A percentile compares a stretch with the other conserved stretches of the same genome.
Conservation (phyloP, 1,140 invertebrate species). For the Drosophila elegans region DNA sequence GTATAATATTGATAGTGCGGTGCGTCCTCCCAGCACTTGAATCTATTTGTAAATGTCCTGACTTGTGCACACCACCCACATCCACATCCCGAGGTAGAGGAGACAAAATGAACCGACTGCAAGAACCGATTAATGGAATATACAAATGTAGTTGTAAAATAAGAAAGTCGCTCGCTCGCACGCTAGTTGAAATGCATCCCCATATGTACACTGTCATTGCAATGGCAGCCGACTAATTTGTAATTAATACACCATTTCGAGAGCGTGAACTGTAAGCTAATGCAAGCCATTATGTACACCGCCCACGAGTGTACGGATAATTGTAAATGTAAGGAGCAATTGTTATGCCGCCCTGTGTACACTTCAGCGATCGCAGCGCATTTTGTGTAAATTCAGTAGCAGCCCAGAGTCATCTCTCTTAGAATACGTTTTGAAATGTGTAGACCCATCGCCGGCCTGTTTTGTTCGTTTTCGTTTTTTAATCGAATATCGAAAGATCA, state of each 20-base stretch:
- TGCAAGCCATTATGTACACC: constrained; percentile 47
- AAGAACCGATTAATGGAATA: constrained; percentile 51
- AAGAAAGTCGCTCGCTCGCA: constrained; percentile 60
- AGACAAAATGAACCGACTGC: constrained; percentile 54
- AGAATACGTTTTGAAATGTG: constrained; percentile 59
- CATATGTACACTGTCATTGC: constrained; percentile 35
- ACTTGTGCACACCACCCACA: constrained; percentile 32
- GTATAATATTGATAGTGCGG: constrained; percentile 64
- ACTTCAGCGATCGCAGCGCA: constrained; percentile 32
- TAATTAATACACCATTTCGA: constrained; percentile 70
- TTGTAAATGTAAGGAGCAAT: constrained; percentile 64
- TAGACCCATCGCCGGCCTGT: constrained; percentile 34
- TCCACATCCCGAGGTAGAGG: constrained; percentile 24
- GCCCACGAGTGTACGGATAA: constrained; percentile 23
- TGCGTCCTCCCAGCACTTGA: constrained; percentile 36
- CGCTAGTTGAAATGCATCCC: constrained; percentile 62
- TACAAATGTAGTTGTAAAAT: constrained; percentile 67
- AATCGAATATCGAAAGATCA: constrained; percentile 58
- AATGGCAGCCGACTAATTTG: constrained; percentile 54
- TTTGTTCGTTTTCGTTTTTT: constrained; percentile 59
- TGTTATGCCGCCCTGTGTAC: constrained; percentile 50
- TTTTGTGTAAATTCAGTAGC: constrained; percentile 63
- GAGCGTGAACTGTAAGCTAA: constrained; percentile 65
- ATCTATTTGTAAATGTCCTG: constrained; percentile 63
- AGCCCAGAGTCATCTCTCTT: constrained; percentile 63